Evolutionary conservation across 2,797 vertebrate species (phyloP).

Genomic region (Toxotes lorentzi): DNA sequence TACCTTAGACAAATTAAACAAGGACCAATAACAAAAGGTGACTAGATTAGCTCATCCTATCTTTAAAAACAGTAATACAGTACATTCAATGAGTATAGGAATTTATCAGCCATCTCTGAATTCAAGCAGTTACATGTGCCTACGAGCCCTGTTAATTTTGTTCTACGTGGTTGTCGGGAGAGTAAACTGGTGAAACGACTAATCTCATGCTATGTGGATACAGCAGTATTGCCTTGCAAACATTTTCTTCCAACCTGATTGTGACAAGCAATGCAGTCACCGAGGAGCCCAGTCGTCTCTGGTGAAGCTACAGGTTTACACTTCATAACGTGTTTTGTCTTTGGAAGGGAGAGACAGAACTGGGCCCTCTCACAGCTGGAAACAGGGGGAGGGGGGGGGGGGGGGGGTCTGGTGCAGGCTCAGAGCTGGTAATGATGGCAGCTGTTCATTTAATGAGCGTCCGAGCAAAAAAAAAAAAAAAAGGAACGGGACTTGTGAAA

Average conservation of each 20-base stretch:
- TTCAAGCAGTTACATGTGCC: constrained; percentile 85
- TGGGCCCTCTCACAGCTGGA: constrained; percentile 76
- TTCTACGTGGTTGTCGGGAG: constrained; percentile 83
- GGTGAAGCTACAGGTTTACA: constrained; percentile 65
- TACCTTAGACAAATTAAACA: constrained; percentile 99
- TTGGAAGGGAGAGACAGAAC: constrained; percentile 76
- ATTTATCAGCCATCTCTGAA: constrained; percentile 92
- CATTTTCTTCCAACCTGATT: constrained; percentile 56
- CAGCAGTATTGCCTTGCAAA: constrained; percentile 76
- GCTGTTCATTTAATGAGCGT: constrained; percentile 68
- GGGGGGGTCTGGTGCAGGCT: constrained; percentile 56
- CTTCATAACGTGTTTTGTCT: constrained; percentile 67
- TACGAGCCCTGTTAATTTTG: constrained; percentile 84
- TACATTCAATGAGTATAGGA: constrained; percentile 99
- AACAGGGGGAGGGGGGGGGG: not conserved
- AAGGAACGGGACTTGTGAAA: constrained; percentile 52
- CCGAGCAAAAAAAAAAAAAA: constrained; percentile 26
- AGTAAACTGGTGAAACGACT: constrained; percentile 77
- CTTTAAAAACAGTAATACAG: constrained; percentile 97
- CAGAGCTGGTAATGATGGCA: constrained; percentile 66
- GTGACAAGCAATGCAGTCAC: constrained; percentile 43
- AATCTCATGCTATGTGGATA: constrained; percentile 86
- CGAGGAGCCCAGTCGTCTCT: constrained; percentile 58
- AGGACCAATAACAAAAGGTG: constrained; percentile 99
- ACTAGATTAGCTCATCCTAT: constrained; percentile 97